Base-by-base conservation (phyloP, 2,113 vertebrate genomes). In the Labeo rohita region DNA sequence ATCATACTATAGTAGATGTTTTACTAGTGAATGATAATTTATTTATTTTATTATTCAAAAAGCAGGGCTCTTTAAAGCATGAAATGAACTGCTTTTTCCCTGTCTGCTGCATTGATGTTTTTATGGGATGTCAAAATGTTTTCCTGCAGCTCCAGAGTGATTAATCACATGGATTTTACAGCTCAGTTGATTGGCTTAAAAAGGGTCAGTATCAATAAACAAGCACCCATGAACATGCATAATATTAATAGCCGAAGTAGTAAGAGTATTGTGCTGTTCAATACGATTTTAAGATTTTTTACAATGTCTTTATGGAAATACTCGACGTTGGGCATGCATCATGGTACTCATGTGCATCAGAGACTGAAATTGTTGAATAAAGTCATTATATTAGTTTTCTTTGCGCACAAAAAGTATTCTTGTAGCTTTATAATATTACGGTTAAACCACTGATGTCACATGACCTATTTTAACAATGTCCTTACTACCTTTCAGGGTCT, bases 181-280 rank as follows among this genome's bases (percentile, higher is more conserved):
- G 12, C 11, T 75, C n/a, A 75, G 21, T 4, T 75, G 73, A 50
- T 75, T 75, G n/a, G 73, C n/a, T 75, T 75, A 23, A 75, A 74
- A 49, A 75, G 49, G 45, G 11, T 47, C 43, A 23, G n/a, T 45
- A 28, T 50, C n/a, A 28, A 21, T 75, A 13, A 49, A 75, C 0
- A 23, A 75, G 72, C n/a, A n/a, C 72, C 21, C 21, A 28, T 50
- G 45, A 49, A 75, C 43, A 75, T 75, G 13, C 1, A 49, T 28
- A 49, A 1, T 49, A 34, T 66, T 34, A 13, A 34, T 66, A 66
- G 23, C 63, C 28, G 23, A 28, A 66, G 6, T 34, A 13, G 5
- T 66, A 66, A 13, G 63, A 66, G 63, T 34, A 65, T 23, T 65
- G 23, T 65, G 34, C 7, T 70, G 8, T 70, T 68, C 34, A 15